Evolutionary conservation across 1,140 invertebrate species (phyloP), one percentile per base, ranked within the genome.

Genomic region (Eurosta solidaginis): DNA sequence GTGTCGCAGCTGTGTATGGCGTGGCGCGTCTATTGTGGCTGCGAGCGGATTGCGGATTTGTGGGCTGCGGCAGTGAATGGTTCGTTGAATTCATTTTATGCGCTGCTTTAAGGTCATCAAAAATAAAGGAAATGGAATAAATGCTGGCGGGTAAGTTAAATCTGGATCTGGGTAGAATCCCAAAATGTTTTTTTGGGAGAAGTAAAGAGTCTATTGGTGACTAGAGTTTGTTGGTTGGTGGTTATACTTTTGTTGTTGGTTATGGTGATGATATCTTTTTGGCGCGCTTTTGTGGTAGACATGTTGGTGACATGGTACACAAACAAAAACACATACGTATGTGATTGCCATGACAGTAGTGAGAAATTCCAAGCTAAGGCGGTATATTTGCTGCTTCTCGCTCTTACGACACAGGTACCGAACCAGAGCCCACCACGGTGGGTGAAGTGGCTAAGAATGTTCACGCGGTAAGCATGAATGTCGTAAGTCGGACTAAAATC

Each of bases 31-130:
- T 40, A 68, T 68, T 68, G 33, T 20, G 59, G 59, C 59, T 68
- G 59, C 33, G 40, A 68, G 33, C n/a, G 59, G 33, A 68, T 40
- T 68, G 59, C 59, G 33, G 59, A 68, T 68, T 68, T 68, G 59
- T 22, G 59, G 59, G 33, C 59, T 68, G 59, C 59, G 33, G 36
- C n/a, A 40, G 33, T 68, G 17, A 40, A 68, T 40, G 59, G 59
- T 68, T 68, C 59, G 59, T 68, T 68, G 59, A 68, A 40, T 68
- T 68, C 59, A 68, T 33, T 68, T 68, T 59, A 14, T 33, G 2
- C 33, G 17, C 59, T 68, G 33, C 27, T 40, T n/a, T n/a, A n/a
- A n/a, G 17, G 59, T 14, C n/a, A n/a, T 6, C 20, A 42, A 14
- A 3, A 20, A 68, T 25, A 12, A 20, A n/a, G n/a, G 9, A 10